Evolutionary conservation across 2,113 vertebrate species (phyloP), one percentile per base, ranked within the genome.

Genomic region (Heloderma charlesbogerti): DNA sequence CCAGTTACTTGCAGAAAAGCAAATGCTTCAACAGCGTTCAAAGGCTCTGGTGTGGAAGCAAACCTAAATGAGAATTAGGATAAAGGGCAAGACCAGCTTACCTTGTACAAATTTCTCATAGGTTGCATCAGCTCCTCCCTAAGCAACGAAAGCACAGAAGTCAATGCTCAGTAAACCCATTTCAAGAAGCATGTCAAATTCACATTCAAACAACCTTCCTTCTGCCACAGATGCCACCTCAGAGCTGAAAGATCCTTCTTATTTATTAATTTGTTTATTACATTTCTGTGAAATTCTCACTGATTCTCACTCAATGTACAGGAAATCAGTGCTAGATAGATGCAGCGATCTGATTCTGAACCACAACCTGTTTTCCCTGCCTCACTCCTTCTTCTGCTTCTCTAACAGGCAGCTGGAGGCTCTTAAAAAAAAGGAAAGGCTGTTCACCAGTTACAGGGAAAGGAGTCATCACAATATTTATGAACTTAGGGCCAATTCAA

Each of bases 61-160:
- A 40, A 12, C 40, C 7, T 25, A n/a, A n/a, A 15, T 18, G 1
- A 72, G 13, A 31, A 5, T 37, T n/a, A 34, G 37, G 13, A 43
- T 10, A 79, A 27, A 60, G 15, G 1, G 4, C 10, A 72, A 74
- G 22, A 75, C 37, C 89, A 78, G n/a, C 93, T 91, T 90, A 97
- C 96, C 95, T 94, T 93, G 95, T 0, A 71, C 6, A 48, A 90
- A 29, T 71, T 93, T 80, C 48, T 95, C 93, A 89, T 69, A 67
- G 79, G 92, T 75, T 15, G 48, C 60, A 0, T 34, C 0, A 0
- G 89, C 84, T 63, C 1, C 7, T 0, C 78, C 91, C 96, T 97
- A 66, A 54, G 94, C 13, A 95, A 78, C 63, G 69, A 95, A 79
- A 91, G 37, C 13, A 2, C 86, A 77, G 45, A 48, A 60, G 40